phyloP scores from a whole-genome alignment of 2,888 invertebrate species.

The Matsumyia berberina region DNA sequence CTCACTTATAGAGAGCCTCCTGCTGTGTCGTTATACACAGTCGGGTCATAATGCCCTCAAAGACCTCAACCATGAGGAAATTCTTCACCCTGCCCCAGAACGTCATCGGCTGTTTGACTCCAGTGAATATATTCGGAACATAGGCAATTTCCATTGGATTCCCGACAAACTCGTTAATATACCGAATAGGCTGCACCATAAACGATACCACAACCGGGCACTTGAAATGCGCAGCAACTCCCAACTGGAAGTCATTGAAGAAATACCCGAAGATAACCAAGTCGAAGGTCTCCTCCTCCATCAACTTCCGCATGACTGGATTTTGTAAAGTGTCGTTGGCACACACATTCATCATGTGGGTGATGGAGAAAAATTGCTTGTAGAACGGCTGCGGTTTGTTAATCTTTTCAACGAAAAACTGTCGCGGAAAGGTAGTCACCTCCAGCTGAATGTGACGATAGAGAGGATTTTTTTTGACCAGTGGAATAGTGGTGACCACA shows the following conservation, averaged over 20 bases:
- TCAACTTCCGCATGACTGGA: slow-evolving; percentile 75
- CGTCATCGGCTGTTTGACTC: slow-evolving; percentile 1
- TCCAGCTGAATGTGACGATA: slow-evolving; percentile 76
- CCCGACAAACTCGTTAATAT: slow-evolving; percentile 78
- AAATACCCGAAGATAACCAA: slow-evolving; percentile 81
- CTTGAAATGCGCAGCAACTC: slow-evolving; percentile 80
- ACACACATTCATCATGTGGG: slow-evolving; percentile 43
- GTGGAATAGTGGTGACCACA: slow-evolving; percentile 78
- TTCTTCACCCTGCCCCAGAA: slow-evolving; percentile 52
- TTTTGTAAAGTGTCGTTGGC: slow-evolving; percentile 77
- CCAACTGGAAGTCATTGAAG: slow-evolving; percentile 81
- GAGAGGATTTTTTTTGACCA: slow-evolving; percentile 77
- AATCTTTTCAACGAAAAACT: slow-evolving; percentile 67
- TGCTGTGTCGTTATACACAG: slow-evolving; percentile 4
- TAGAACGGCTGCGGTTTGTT: slow-evolving; percentile 74
- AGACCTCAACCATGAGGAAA: slow-evolving; percentile 25
- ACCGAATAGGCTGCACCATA: slow-evolving; percentile 77
- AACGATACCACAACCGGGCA: slow-evolving; percentile 80
- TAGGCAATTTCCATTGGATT: slow-evolving; percentile 80
- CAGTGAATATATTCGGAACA: slow-evolving; percentile 78
- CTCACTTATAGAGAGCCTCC: slow-evolving; percentile 53
- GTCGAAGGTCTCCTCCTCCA: slow-evolving; percentile 79
- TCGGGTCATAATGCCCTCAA: slow-evolving; percentile 20
- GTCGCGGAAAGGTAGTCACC: slow-evolving; percentile 54
- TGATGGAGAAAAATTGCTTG: slow-evolving; percentile 58